Evolutionary conservation across 2,113 vertebrate species (phyloP).

Genomic region (Lepus timidus): DNA sequence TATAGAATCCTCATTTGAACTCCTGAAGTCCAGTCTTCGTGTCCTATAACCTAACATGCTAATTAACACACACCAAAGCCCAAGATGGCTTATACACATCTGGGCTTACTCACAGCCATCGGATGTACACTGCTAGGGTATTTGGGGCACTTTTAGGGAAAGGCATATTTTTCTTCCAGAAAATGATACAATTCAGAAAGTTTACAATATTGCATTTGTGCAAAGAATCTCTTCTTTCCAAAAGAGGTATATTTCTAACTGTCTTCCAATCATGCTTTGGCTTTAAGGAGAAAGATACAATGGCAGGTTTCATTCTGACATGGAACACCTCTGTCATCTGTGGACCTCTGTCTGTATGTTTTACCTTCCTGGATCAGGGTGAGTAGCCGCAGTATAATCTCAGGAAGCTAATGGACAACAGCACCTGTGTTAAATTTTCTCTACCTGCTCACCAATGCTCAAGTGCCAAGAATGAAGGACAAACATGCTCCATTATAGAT

Average conservation of each 20-base stretch:
- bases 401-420: neutral
- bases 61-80: neutral
- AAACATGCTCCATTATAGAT: neutral
- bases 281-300: neutral
- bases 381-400: neutral
- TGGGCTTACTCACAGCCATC: neutral
- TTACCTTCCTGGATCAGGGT: neutral
- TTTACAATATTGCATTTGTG: neutral
- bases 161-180: neutral
- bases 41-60: neutral
- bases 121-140: neutral
- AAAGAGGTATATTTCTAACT: neutral
- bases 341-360: neutral
- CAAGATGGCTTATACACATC: neutral
- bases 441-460: neutral
- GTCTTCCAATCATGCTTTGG: neutral
- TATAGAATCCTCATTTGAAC: neutral
- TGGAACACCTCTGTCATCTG: neutral
- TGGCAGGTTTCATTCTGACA: neutral
- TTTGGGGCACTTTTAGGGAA: neutral
- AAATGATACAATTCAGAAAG: neutral
- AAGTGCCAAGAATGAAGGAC: neutral
- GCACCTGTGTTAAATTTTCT: neutral
- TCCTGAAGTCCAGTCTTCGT: neutral
- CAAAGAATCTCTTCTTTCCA: neutral